phyloP scores from a whole-genome alignment of 2,888 invertebrate species.

The Agrochola circellaris region DNA sequence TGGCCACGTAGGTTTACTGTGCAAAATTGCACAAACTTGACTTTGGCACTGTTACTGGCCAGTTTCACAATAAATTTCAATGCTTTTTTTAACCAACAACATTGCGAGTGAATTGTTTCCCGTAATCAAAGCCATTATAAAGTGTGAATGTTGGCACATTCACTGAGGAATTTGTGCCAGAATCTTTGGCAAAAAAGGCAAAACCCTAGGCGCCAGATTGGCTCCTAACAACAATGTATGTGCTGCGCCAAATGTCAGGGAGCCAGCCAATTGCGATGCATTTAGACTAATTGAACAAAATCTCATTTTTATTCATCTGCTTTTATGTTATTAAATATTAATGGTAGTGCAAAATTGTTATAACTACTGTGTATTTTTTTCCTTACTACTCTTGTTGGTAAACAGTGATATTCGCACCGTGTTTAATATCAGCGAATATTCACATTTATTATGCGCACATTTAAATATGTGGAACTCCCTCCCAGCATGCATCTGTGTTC shows the following conservation, averaged over 20 bases:
- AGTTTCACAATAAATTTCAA: conserved; percentile 16
- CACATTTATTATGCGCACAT: neutral
- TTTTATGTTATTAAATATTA: neutral
- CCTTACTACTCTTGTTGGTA: neutral
- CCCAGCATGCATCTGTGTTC: too few species aligned
- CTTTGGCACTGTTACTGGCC: conserved; percentile 2
- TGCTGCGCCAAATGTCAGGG: conserved; percentile 46
- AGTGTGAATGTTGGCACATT: conserved; percentile 47
- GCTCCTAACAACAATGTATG: conserved; percentile 24
- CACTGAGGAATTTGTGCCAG: conserved; percentile 44
- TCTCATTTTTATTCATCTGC: conserved; percentile 10
- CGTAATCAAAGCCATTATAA: conserved; percentile 27
- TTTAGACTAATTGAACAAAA: conserved; percentile 31
- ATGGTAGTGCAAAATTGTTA: neutral
- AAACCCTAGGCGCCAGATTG: conserved; percentile 22
- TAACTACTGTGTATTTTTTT: neutral
- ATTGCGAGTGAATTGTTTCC: conserved; percentile 20
- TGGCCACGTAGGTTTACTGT: too few species aligned
- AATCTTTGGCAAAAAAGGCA: conserved; percentile 42
- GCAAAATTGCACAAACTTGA: neutral
- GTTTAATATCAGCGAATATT: neutral
- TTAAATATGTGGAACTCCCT: too few species aligned
- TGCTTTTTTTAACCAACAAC: conserved; percentile 11
- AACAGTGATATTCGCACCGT: neutral
- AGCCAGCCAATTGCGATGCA: conserved; percentile 41